Percentiles rank a stretch among this genome's conserved stretches.
Evolutionary conservation across 1,140 invertebrate genomes (phyloP).

Genomic region (Argopecten irradians): DNA sequence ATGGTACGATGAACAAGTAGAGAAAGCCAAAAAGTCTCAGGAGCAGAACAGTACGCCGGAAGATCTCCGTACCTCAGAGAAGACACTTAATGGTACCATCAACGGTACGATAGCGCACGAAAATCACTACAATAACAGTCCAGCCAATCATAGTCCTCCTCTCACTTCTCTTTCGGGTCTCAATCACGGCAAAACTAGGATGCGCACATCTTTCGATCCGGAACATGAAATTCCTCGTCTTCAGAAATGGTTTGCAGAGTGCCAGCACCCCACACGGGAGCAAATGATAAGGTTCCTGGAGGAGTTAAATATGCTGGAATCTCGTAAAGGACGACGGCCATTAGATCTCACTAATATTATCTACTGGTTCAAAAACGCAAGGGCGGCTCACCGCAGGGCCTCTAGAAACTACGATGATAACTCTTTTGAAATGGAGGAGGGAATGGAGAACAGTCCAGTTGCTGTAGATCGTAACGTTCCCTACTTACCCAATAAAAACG

Average conservation of each 20-base stretch:
- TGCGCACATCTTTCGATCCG: conserved; percentile 90
- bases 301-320: conserved; percentile 94
- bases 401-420: conserved; percentile 66
- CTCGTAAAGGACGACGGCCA: conserved; percentile 90
- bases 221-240: conserved; percentile 95
- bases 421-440: conserved; percentile 69
- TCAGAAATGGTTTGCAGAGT: conserved; percentile 95
- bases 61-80: conserved; percentile 26
- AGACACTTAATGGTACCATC: background rate
- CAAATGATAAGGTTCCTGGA: conserved; percentile 96
- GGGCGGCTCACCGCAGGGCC: conserved; percentile 92
- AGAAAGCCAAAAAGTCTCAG: conserved; percentile 26
- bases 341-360: conserved; percentile 98
- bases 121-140: conserved; percentile 16
- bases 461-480: conserved; percentile 48
- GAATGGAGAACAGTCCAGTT: conserved; percentile 47
- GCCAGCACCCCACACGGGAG: conserved; percentile 89
- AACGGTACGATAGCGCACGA: background rate
- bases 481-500: conserved; percentile 71
- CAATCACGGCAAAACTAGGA: conserved; percentile 70
- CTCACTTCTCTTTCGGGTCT: conserved; percentile 46
- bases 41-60: conserved; percentile 37
- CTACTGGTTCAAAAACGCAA: conserved; percentile 99
- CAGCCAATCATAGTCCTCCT: conserved; percentile 32
- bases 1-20: conserved; percentile 77